Conservation (phyloP, 1,140 invertebrate genomes). For the Drosophila takahashii region DNA sequence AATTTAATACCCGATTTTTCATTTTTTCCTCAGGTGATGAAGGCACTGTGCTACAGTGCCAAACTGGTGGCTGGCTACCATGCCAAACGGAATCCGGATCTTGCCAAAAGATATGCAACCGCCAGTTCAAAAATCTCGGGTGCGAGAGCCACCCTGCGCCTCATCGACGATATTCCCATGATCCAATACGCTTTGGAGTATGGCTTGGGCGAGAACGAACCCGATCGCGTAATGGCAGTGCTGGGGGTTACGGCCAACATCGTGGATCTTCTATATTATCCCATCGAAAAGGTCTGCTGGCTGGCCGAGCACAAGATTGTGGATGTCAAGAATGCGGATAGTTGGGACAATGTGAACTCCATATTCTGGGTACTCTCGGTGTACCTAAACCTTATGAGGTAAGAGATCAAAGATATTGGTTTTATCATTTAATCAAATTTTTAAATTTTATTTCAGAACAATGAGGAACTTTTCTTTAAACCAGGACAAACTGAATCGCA, state of each 20-base stretch:
- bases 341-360: constrained; percentile 89
- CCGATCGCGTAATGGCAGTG: constrained; percentile 87
- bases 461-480: constrained; percentile 85
- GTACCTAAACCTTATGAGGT: constrained; percentile 86
- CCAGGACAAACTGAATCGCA: constrained; percentile 84
- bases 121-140: constrained; percentile 89
- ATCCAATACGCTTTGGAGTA: constrained; percentile 88
- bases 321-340: constrained; percentile 86
- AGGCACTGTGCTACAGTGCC: constrained; percentile 88
- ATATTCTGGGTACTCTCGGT: constrained; percentile 92
- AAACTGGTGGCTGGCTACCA: constrained; percentile 87
- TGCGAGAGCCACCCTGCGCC: constrained; percentile 88
- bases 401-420: background rate
- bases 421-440: background rate
- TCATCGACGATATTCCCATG: constrained; percentile 92
- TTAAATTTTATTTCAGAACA: constrained; percentile 56
- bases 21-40: constrained; percentile 85
- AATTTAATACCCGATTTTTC: constrained; percentile 12
- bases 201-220: constrained; percentile 88
- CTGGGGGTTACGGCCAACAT: constrained; percentile 90
- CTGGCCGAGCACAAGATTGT: constrained; percentile 90
- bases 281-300: constrained; percentile 94
- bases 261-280: constrained; percentile 91
- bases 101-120: constrained; percentile 86
- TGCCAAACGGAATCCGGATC: constrained; percentile 85